A percentile compares a stretch with the other conserved stretches of the same genome.
Evolutionary conservation across 2,888 invertebrate genomes (phyloP).

Genomic region (Mimas tiliae): DNA sequence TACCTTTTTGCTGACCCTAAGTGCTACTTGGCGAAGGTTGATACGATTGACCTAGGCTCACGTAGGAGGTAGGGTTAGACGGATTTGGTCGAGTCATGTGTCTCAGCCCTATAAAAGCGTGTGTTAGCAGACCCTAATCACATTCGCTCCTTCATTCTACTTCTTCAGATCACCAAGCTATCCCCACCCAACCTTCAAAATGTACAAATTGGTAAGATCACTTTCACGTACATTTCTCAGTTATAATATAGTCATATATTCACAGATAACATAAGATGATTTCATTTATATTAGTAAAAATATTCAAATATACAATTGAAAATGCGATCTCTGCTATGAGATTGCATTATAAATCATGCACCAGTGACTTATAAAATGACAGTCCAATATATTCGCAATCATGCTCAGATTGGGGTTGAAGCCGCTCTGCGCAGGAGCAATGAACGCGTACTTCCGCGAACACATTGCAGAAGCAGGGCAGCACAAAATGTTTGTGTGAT

Average conservation of each 20-base stretch:
- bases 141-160: slow-evolving; percentile 73
- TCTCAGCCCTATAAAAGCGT: slow-evolving; percentile 75
- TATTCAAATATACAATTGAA: no score
- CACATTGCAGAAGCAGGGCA: no score
- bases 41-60: slow-evolving; percentile 74
- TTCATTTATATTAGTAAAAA: no score
- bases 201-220: slow-evolving; percentile 86
- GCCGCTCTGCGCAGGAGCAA: no score
- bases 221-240: neutral
- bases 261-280: no score
- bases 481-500: no score
- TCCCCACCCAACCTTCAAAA: slow-evolving; percentile 70
- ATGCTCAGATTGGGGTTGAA: no score
- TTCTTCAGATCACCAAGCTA: slow-evolving; percentile 59
- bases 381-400: neutral
- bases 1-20: slow-evolving; percentile 60
- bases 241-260: no score
- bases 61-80: slow-evolving; percentile 73
- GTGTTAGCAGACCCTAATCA: slow-evolving; percentile 57
- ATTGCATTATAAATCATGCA: no score
- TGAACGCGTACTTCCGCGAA: no score
- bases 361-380: neutral
- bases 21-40: slow-evolving; percentile 51
- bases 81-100: slow-evolving; percentile 73
- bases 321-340: no score